Base-by-base conservation (phyloP, 2,113 vertebrate species). In the Larimichthys polyactis region DNA sequence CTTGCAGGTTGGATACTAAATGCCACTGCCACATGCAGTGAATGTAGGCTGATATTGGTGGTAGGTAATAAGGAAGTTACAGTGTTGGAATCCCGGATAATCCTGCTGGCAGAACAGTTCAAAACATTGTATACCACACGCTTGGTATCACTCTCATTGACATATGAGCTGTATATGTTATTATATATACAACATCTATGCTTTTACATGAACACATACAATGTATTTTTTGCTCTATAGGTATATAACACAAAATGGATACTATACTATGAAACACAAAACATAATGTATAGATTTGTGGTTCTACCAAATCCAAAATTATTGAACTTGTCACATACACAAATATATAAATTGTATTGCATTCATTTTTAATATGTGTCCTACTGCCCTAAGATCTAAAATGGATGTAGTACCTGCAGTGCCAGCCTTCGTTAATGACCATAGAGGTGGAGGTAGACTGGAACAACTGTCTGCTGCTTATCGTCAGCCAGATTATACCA, bases 401-500 rank as follows among this genome's bases (percentile, higher is more conserved):
- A 71, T 55, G 16, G 14, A 79, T 64, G 59, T 16, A 5, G n/a
- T 57, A 27, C 44, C 66, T 78, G 82, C 49, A 69, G 69, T 29
- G 40, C 36, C 66, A 74, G 82, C 75, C 57, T 72, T 69, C 63
- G 17, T 77, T 48, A 68, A 83, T 75, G 40, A 69, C 60, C 11
- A 4, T 29, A 71, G 12, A 82, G 19, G 48, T 79, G 81, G 59
- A 83, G 69, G 68, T 71, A 70, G 70, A 80, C 66, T 48, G 66
- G 49, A 70, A 80, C 48, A 63, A 63, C 83, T 81, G 86, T 58
- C 73, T 68, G 52, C 81, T 86, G 77, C 71, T 83, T 82, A 84
- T 90, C 79, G 75, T 90, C 78, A 85, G 86, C 84, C 54, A 73
- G 46, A 89, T 91, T 68, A 85, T 71, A 87, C 81, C 52, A 79